phyloP scores from a whole-genome alignment of 2,797 vertebrate genomes.

The Bufotes viridis region DNA sequence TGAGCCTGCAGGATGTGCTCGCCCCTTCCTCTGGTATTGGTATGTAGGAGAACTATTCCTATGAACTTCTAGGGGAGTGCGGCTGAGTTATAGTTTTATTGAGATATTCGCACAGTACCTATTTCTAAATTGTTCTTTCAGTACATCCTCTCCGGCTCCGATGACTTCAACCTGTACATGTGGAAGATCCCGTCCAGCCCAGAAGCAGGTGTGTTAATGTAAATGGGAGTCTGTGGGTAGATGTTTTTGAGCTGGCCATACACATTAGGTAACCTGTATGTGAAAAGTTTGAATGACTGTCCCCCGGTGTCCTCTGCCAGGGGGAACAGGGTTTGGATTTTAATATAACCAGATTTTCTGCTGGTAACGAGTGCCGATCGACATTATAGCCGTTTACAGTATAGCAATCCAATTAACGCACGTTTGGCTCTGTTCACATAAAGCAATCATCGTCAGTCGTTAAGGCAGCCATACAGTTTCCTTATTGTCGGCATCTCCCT shows the following conservation, averaged over 20 bases:
- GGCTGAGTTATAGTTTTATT: neutral
- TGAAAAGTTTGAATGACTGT: neutral
- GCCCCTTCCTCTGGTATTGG: neutral
- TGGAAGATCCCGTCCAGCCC: conserved; percentile 97
- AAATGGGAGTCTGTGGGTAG: conserved; percentile 2
- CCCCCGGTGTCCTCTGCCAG: no score
- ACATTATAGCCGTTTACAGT: no score
- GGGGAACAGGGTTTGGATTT: no score
- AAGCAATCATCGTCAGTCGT: no score
- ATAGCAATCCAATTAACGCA: no score
- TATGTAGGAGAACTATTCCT: neutral
- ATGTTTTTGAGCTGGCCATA: neutral
- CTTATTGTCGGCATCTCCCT: no score
- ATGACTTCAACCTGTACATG: conserved; percentile 99
- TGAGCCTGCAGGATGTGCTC: neutral
- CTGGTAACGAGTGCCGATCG: no score
- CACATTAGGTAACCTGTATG: neutral
- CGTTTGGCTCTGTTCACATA: no score
- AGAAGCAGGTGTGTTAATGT: conserved; percentile 85
- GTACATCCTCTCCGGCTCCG: conserved; percentile 98
- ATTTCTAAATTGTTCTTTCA: conserved; percentile 69
- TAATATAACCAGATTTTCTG: neutral
- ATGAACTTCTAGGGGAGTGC: neutral
- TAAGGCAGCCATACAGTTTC: no score
- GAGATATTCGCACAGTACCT: neutral